These are phyloP conservation scores for Sebastes diploproa DNA, from an alignment of 2,797 vertebrate species.

Conservation along the genomic window DNA sequence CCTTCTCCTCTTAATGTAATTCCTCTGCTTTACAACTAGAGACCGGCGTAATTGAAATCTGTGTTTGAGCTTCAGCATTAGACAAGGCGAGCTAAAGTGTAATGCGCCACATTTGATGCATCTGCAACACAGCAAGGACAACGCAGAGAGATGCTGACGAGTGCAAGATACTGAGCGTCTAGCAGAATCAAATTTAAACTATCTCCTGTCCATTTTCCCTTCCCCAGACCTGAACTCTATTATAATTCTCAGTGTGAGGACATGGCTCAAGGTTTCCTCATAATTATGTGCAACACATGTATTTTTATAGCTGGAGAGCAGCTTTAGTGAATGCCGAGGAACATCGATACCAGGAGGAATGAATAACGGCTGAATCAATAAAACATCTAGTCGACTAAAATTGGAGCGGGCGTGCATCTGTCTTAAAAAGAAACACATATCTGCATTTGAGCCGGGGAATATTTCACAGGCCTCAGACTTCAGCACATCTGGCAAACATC, in stretches of 20 bases:
- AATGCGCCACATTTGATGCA: slow-evolving; percentile 60
- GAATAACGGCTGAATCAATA: slow-evolving; percentile 79
- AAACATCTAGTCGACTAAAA: slow-evolving; percentile 74
- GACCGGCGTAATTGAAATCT: slow-evolving; percentile 55
- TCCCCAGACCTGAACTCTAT: neutral
- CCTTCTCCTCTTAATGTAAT: slow-evolving; percentile 42
- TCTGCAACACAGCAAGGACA: slow-evolving; percentile 68
- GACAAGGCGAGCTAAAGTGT: slow-evolving; percentile 39
- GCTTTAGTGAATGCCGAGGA: slow-evolving; percentile 56
- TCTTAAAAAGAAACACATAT: slow-evolving; percentile 63
- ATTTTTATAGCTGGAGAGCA: slow-evolving; percentile 62
- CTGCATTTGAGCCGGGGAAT: slow-evolving; percentile 60
- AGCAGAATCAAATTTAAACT: slow-evolving; percentile 32
- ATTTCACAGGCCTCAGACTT: slow-evolving; percentile 54
- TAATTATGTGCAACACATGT: slow-evolving; percentile 51
- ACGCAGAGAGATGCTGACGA: slow-evolving; percentile 60
- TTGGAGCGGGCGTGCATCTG: slow-evolving; percentile 68
- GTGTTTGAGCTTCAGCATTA: slow-evolving; percentile 45
- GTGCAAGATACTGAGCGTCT: slow-evolving; percentile 41
- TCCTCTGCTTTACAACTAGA: slow-evolving; percentile 40
- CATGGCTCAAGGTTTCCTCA: slow-evolving; percentile 57
- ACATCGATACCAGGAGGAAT: slow-evolving; percentile 65
- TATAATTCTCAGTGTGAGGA: slow-evolving; percentile 32
- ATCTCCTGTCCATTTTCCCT: slow-evolving; percentile 12
- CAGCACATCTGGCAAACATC: slow-evolving; percentile 67